A percentile compares a stretch with the other conserved stretches of the same genome.
phyloP scores from a whole-genome alignment of 2,113 vertebrate species.

The Oreotrochilus melanogaster region DNA sequence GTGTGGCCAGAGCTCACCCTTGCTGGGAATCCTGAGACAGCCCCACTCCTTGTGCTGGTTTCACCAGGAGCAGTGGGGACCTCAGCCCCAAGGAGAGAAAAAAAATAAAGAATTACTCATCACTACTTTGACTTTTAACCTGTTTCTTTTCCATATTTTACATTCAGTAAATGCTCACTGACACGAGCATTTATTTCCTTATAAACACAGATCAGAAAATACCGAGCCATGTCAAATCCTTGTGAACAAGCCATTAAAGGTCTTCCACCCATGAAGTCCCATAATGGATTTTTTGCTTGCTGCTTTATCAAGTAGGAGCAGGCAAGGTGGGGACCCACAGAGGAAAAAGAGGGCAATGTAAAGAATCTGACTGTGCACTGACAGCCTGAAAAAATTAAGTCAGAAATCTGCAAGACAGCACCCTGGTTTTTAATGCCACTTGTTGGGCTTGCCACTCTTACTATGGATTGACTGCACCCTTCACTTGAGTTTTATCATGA shows the following conservation, averaged over 20 bases:
- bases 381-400: neutral
- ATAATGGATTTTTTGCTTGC: neutral
- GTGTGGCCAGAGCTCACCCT: fast-evolving
- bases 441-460: neutral
- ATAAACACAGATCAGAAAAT: neutral
- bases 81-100: neutral
- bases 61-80: neutral
- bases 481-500: neutral
- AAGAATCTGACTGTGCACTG: fast-evolving
- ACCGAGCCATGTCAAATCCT: neutral
- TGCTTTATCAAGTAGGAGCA: neutral
- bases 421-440: neutral
- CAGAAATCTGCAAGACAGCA: neutral
- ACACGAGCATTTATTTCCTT: neutral
- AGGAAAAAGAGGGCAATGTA: neutral
- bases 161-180: neutral
- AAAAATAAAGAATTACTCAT: neutral
- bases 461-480: neutral
- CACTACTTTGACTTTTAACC: neutral
- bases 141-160: neutral
- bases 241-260: neutral
- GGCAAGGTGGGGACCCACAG: neutral
- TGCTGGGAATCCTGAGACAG: neutral
- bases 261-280: neutral
- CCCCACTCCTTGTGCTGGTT: fast-evolving